Evolutionary conservation across 2,113 vertebrate genomes (phyloP).

Genomic region (Empidonax traillii): DNA sequence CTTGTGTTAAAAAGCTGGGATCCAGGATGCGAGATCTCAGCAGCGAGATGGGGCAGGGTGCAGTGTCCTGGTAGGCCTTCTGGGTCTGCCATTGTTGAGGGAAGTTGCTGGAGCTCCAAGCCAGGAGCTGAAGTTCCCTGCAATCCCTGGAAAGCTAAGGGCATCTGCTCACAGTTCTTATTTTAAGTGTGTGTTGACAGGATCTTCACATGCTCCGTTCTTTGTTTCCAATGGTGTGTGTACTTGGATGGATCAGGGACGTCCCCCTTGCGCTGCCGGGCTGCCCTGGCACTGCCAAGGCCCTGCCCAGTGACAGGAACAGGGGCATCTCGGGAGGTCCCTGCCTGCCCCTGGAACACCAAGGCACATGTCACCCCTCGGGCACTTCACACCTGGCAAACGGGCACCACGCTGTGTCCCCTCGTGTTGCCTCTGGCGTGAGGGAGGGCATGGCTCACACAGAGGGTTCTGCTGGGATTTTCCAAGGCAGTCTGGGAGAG

Average conservation of each 20-base stretch:
- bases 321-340: fast-evolving
- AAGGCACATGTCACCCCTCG: fast-evolving
- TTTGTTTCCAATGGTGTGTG: neutral
- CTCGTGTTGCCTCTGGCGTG: fast-evolving
- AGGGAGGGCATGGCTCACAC: neutral
- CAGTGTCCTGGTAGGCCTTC: neutral
- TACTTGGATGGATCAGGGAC: neutral
- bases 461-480: neutral
- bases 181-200: neutral
- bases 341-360: fast-evolving
- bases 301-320: fast-evolving
- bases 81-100: neutral
- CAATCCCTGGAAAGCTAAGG: neutral
- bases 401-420: too few relatives aligned
- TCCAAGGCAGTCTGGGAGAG: neutral
- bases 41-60: neutral
- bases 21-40: neutral
- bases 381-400: neutral
- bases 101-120: neutral
- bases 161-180: neutral
- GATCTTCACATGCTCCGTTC: neutral
- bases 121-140: neutral
- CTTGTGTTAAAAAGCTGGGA: fast-evolving
- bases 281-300: fast-evolving
- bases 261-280: neutral